Conservation (phyloP, 2,113 vertebrate species). For the Carassius auratus region DNA sequence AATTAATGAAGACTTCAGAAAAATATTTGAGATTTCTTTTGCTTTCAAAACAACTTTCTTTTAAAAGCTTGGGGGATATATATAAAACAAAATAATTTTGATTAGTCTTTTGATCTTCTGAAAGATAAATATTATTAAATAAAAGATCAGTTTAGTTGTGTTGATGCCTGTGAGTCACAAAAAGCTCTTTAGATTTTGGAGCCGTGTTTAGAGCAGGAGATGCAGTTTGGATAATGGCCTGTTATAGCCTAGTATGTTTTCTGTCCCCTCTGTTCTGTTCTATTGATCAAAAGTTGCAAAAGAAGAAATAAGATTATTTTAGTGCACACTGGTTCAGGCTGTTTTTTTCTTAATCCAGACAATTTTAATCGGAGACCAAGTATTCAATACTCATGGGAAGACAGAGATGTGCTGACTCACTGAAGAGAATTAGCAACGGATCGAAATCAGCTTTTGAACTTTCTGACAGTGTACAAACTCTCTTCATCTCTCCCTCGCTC, state of each 20-base stretch:
- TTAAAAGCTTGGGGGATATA: neutral
- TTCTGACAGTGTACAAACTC: conserved; percentile 43
- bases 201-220: neutral
- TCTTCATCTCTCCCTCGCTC: neutral
- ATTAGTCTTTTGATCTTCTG: neutral
- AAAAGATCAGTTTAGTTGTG: neutral
- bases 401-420: conserved; percentile 47
- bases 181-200: neutral
- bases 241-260: conserved; percentile 1
- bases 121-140: neutral
- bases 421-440: conserved; percentile 50
- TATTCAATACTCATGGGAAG: conserved; percentile 40
- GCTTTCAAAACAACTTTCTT: neutral
- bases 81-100: neutral
- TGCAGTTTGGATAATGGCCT: neutral
- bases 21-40: neutral
- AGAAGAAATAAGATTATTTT: neutral
- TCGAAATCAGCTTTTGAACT: conserved; percentile 36
- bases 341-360: conserved; percentile 11
- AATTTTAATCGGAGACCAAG: conserved; percentile 46
- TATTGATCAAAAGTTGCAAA: neutral
- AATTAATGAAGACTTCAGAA: neutral
- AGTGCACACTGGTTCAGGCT: neutral
- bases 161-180: neutral
- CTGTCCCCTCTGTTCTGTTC: neutral